Evolutionary conservation across 1,140 invertebrate genomes (phyloP).

Genomic region (Ceratosolen fusciceps): DNA sequence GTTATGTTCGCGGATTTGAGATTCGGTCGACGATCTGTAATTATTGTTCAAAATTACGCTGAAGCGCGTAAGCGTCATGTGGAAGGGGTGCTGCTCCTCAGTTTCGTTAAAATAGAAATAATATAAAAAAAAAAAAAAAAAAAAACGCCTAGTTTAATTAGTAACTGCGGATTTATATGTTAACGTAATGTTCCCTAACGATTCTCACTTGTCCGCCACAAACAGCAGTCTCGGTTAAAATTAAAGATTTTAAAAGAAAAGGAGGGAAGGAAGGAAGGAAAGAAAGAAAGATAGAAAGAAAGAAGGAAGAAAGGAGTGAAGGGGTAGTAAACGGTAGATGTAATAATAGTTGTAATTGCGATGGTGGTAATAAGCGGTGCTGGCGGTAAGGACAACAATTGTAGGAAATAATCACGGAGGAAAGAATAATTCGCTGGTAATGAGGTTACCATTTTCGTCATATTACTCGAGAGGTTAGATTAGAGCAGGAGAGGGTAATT

Average conservation of each 20-base stretch:
- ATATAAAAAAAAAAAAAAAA: conserved; percentile 23
- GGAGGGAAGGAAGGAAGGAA: too few relatives aligned
- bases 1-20: conserved; percentile 31
- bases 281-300: too few relatives aligned
- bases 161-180: too few relatives aligned
- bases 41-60: conserved; percentile 32
- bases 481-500: too few relatives aligned
- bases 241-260: too few relatives aligned
- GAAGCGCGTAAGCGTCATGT: conserved; percentile 24
- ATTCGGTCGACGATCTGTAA: conserved; percentile 23
- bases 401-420: background rate
- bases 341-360: too few relatives aligned
- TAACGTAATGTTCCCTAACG: conserved; percentile 27
- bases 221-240: conserved; percentile 36
- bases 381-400: too few relatives aligned
- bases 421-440: conserved; percentile 26
- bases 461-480: background rate
- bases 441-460: conserved; percentile 10
- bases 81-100: conserved; percentile 11
- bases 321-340: too few relatives aligned
- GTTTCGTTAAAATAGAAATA: conserved; percentile 40
- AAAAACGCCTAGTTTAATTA: too few relatives aligned
- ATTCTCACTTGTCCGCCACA: conserved; percentile 43
- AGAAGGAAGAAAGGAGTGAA: too few relatives aligned
- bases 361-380: too few relatives aligned